Evolutionary conservation across 2,797 vertebrate genomes (phyloP), one percentile per base, ranked within the genome.

Genomic region (Gadopsis marmoratus): DNA sequence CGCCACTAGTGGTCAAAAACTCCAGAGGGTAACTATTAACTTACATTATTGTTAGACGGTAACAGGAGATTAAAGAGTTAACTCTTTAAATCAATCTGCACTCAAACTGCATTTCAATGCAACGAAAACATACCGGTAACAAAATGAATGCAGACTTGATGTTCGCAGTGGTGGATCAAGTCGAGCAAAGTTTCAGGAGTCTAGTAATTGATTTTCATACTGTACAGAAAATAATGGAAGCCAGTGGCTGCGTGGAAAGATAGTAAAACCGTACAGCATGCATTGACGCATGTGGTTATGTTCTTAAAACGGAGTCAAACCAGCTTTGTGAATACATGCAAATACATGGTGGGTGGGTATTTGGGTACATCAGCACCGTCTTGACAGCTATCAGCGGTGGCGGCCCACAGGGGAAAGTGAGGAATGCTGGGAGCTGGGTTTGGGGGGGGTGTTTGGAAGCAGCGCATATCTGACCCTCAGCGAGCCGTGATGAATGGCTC

Each of bases 391-490:
- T 83, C 84, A 79, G 84, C 43, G 33, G 74, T 17, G 56, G 59
- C 64, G 79, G 84, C 79, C 76, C 81, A 74, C 81, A 65, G 82
- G 86, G 82, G 77, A 78, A 66, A 87, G 84, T 74, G 84, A 86
- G 91, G 87, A 93, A 91, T 92, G 90, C 76, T 67, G 66, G 73
- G 76, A 72, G 83, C 71, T n/a, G 59, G 29, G 37, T 3, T 9
- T 3, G 6, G 67, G 60, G 69, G 37, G 50, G 62, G 47, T 50
- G 70, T 64, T 35, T 2, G 54, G 39, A 55, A 53, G 66, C 31
- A 65, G 75, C 23, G 64, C 87, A 91, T 93, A 89, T 88, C 90
- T 93, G 85, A 75, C 89, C 90, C 78, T 92, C 92, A 91, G 91
- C 81, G 88, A 92, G 85, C 87, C 87, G 83, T 91, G 91, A 90